Percentiles rank a stretch among this genome's conserved stretches.
These are phyloP conservation scores for Lamprotornis superbus DNA, from an alignment of 2,113 vertebrate genomes.

Conservation along the genomic window DNA sequence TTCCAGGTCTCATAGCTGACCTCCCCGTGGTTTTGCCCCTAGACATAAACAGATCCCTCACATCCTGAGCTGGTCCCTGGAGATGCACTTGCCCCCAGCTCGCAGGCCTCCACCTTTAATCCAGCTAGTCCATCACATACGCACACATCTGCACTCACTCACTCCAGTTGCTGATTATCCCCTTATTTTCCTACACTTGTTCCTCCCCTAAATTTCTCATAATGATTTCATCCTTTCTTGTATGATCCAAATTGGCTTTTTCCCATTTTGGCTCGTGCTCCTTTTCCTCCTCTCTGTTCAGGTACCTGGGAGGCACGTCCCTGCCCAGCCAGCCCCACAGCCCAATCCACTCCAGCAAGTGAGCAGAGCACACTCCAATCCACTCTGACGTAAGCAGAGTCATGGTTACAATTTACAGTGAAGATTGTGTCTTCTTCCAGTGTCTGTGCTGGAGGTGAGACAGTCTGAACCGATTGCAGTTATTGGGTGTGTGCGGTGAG, in stretches of 20 bases:
- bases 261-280: not conserved
- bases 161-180: not conserved
- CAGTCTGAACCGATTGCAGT: not conserved
- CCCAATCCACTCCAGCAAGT: not conserved
- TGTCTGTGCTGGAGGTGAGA: not conserved
- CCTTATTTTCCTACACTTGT: not conserved
- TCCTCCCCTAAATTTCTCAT: not conserved
- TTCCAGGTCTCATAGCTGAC: not conserved
- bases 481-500: rapidly evolving
- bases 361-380: no score
- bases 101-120: not conserved
- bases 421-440: not conserved
- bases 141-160: not conserved
- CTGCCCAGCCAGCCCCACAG: not conserved
- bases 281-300: not conserved
- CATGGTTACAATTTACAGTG: not conserved
- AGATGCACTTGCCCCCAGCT: not conserved
- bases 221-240: not conserved
- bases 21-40: not conserved
- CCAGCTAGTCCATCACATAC: not conserved
- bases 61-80: not conserved
- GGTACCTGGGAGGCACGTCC: not conserved
- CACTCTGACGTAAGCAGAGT: not conserved
- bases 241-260: rapidly evolving
- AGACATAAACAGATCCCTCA: not conserved